Conservation (phyloP, 2,797 vertebrate species). For the Pogonophryne albipinna region DNA sequence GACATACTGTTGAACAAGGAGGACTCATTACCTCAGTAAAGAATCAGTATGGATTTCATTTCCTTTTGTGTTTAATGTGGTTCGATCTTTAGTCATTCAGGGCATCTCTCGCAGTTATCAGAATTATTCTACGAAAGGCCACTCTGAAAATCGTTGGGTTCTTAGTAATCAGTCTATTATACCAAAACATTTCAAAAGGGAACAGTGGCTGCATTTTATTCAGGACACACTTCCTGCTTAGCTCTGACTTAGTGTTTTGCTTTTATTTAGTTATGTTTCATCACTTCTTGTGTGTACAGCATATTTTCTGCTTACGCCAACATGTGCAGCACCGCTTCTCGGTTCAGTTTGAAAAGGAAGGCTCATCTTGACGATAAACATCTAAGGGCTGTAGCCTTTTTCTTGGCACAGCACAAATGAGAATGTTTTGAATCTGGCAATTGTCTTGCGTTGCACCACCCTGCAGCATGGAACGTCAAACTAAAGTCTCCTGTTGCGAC, state of each 20-base stretch:
- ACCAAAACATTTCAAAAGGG: not conserved
- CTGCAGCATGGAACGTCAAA: not conserved
- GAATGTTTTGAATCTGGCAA: not conserved
- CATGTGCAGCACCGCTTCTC: not conserved
- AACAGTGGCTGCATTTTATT: not conserved
- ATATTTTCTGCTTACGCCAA: not conserved
- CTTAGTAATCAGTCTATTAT: slow-evolving; percentile 2
- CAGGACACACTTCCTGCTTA: not conserved
- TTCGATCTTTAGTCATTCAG: slow-evolving; percentile 21
- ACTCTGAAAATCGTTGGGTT: not conserved
- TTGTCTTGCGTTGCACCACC: slow-evolving; percentile 8
- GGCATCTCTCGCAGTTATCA: slow-evolving; percentile 12
- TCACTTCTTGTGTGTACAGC: not conserved
- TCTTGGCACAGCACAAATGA: not conserved
- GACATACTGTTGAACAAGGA: slow-evolving; percentile 20
- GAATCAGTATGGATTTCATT: slow-evolving; percentile 28
- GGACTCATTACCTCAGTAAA: slow-evolving; percentile 5
- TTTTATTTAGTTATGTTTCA: slow-evolving; percentile 1
- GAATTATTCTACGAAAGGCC: slow-evolving; percentile 7
- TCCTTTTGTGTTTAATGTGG: slow-evolving; percentile 15
- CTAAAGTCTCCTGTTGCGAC: slow-evolving; percentile 5
- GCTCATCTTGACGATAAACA: slow-evolving; percentile 7
- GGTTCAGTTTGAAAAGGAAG: not conserved
- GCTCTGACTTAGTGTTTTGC: slow-evolving; percentile 3
- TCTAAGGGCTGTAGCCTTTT: not conserved